phyloP scores from a whole-genome alignment of 2,797 vertebrate genomes.

The Macropus fuliginosus region DNA sequence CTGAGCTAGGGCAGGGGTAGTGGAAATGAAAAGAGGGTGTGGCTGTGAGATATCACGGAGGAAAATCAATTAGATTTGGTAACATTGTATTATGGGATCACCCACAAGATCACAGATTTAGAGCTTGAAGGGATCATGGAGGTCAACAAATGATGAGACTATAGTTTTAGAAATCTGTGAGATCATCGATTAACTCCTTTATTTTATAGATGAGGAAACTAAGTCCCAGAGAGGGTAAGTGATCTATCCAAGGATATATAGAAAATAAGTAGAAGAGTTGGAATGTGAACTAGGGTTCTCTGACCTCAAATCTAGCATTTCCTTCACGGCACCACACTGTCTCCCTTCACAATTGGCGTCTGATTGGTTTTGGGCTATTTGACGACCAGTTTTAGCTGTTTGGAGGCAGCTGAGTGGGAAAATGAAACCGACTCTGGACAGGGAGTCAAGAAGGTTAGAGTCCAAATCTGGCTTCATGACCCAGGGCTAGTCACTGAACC shows the following conservation, averaged over 20 bases:
- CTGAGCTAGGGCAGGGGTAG: neutral
- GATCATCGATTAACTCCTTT: neutral
- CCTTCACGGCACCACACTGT: neutral
- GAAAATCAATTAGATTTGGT: neutral
- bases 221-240: neutral
- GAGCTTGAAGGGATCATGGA: neutral
- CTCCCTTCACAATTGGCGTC: neutral
- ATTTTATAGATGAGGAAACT: neutral
- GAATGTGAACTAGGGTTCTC: neutral
- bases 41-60: neutral
- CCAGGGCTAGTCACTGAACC: no score
- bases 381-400: neutral
- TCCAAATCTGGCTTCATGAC: neutral
- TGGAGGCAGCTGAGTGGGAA: neutral
- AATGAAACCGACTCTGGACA: neutral
- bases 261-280: neutral
- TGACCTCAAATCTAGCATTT: neutral
- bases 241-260: neutral
- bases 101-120: neutral
- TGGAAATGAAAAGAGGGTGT: neutral
- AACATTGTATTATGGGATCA: neutral
- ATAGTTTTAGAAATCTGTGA: neutral
- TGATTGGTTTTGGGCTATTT: neutral
- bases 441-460: no score
- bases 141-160: neutral